Evolutionary conservation across 2,797 vertebrate species (phyloP).

Genomic region (Staurois parvus): DNA sequence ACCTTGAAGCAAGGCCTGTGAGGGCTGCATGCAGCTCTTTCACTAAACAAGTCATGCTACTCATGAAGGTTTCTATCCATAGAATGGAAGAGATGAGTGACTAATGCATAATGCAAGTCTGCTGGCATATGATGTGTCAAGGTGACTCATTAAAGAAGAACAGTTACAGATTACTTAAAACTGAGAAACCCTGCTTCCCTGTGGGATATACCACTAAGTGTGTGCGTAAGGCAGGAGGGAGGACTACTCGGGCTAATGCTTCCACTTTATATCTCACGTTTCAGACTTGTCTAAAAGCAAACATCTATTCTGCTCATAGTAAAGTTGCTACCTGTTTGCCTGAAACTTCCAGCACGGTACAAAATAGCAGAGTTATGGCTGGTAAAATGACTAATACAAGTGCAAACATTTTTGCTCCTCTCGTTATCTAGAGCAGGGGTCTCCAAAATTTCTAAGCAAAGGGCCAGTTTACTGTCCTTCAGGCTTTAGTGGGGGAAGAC

Average conservation of each 20-base stretch:
- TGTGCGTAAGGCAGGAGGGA: neutral
- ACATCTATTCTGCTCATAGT: neutral
- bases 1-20: slow-evolving; percentile 11
- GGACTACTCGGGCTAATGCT: neutral
- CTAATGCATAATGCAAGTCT: neutral
- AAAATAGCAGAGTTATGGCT: neutral
- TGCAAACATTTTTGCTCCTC: no score
- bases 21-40: slow-evolving; percentile 22
- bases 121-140: neutral
- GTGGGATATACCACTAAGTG: neutral
- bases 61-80: slow-evolving; percentile 11
- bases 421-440: no score
- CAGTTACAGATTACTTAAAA: neutral
- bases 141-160: neutral
- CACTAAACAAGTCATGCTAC: slow-evolving; percentile 20
- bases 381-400: neutral
- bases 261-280: neutral
- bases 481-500: no score
- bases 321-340: neutral
- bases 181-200: neutral
- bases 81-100: neutral
- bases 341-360: neutral
- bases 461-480: no score
- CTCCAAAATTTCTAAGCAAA: no score
- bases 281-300: neutral